Percentiles rank a stretch among this genome's conserved stretches.
Evolutionary conservation across 2,888 invertebrate genomes (phyloP).

Genomic region (Macrosiphum euphorbiae): DNA sequence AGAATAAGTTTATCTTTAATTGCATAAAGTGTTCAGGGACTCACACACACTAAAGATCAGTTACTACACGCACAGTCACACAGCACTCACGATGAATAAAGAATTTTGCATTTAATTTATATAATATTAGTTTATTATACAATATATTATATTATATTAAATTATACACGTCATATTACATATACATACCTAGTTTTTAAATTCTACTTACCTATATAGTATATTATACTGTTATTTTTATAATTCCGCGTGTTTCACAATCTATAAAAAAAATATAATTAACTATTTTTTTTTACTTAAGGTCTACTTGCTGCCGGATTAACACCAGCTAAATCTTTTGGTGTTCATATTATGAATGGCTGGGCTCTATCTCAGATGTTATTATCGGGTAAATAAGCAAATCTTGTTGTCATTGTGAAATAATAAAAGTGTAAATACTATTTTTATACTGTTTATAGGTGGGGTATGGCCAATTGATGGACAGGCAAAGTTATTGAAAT

Average conservation of each 20-base stretch:
- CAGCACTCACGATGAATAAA: too few relatives aligned
- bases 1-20: too few relatives aligned
- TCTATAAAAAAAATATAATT: not conserved
- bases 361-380: conserved; percentile 17
- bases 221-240: not conserved
- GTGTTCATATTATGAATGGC: not conserved
- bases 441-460: not conserved
- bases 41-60: too few relatives aligned
- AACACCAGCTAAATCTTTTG: not conserved
- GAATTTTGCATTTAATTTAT: not conserved
- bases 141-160: not conserved
- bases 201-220: not conserved
- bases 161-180: too few relatives aligned
- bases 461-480: conserved; percentile 41
- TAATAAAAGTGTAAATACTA: not conserved
- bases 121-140: not conserved
- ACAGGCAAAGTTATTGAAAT: not conserved
- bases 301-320: conserved; percentile 35
- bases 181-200: not conserved
- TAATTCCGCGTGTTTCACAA: not conserved
- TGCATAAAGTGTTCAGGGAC: too few relatives aligned
- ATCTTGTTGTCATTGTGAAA: not conserved
- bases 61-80: too few relatives aligned
- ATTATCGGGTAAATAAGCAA: conserved; percentile 37
- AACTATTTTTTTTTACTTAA: not conserved